A percentile compares a stretch with the other conserved stretches of the same genome.
These are phyloP conservation scores for Choloepus didactylus DNA, from an alignment of 2,797 vertebrate species.

Conservation along the genomic window DNA sequence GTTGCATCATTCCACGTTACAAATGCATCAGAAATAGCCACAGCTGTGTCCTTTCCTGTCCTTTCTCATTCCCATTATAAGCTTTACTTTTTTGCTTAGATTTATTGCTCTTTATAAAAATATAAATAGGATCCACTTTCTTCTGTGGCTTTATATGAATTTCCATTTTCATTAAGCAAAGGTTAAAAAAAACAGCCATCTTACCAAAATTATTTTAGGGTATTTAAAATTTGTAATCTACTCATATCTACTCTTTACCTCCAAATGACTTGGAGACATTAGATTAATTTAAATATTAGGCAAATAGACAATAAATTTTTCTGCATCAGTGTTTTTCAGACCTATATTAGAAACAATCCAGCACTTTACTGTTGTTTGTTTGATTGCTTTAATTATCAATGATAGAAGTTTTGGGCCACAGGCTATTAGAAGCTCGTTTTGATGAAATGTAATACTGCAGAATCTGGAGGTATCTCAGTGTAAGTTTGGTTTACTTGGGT, in stretches of 20 bases:
- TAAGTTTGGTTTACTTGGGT: background rate
- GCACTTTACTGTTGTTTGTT: background rate
- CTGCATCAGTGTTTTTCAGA: background rate
- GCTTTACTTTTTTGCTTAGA: background rate
- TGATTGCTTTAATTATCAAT: background rate
- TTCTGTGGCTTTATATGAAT: conserved; percentile 43
- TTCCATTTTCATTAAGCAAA: conserved; percentile 27
- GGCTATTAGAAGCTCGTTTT: background rate
- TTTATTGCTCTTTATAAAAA: background rate
- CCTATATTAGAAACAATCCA: background rate
- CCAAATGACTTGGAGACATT: background rate
- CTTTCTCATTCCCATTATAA: background rate
- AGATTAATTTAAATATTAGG: background rate
- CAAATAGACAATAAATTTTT: background rate
- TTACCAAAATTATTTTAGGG: conserved; percentile 13
- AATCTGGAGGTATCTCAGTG: background rate
- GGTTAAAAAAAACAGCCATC: background rate
- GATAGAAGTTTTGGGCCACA: background rate
- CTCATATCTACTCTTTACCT: background rate
- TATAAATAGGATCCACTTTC: background rate
- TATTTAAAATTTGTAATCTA: background rate
- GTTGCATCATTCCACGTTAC: background rate
- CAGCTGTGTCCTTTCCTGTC: background rate
- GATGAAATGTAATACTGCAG: background rate
- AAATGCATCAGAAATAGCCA: background rate